Evolutionary conservation across 2,888 invertebrate genomes (phyloP), one percentile per base, ranked within the genome.

Genomic region (Ditylenchus weischeri): DNA sequence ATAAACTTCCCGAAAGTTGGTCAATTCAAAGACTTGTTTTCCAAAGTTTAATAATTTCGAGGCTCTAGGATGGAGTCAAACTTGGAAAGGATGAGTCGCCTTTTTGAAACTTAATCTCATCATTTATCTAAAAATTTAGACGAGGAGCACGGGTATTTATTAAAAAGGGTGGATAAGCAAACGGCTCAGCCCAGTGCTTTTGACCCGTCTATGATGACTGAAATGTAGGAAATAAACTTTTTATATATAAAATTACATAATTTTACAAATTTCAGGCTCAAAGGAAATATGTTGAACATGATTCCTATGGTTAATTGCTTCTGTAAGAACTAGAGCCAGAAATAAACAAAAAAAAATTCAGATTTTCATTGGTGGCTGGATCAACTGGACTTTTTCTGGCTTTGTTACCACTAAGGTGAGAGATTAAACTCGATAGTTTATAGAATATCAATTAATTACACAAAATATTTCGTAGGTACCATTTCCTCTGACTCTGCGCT

Each of bases 301-400:
- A 86, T 98, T 76, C 96, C 96, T 0, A 98, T 96, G 95, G 92
- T 96, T 74, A 89, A 95, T 43, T 7, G 95, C 98, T 77, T 96
- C 95, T 79, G 18, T 13, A 43, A 6, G 43, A 43, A 43, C 43
- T 13, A 29, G 5, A 29, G 29, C 18, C 15, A 43, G n/a, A 59
- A 18, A 23, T n/a, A n/a, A 21, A 18, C 18, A 29, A 35, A 7
- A 29, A 35, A 7, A n/a, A 36, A 29, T 62, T 69, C 29, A 65
- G 95, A 92, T 99, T 73, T 89, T 98, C 5, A 96, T 98, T 77
- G 98, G 96, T 80, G 98, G 93, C 15, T 99, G 98, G 96, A 98
- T 99, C 79, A 99, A 98, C 84, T 99, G 96, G 96, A 96, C 96
- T 88, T 98, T 99, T 85, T 96, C 95, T 58, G 98, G 98, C 64